Percentiles rank a stretch among this genome's conserved stretches.
phyloP scores from a whole-genome alignment of 2,113 vertebrate genomes.

The Raja brachyura region DNA sequence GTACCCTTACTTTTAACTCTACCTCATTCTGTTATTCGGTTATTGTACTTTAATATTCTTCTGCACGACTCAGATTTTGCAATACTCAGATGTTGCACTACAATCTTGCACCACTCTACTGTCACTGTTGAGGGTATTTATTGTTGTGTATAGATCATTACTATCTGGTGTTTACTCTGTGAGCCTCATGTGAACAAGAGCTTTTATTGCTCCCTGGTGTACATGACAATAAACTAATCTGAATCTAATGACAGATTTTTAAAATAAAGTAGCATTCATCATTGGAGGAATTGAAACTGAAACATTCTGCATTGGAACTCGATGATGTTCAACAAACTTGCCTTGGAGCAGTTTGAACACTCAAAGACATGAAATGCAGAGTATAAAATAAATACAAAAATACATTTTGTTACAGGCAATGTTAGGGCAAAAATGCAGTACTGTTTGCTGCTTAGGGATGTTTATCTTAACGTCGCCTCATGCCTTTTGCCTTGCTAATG shows the following conservation, averaged over 20 bases:
- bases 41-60: no score
- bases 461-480: not conserved
- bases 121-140: no score
- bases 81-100: no score
- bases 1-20: no score
- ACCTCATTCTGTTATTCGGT: no score
- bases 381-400: not conserved
- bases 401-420: conserved; percentile 1
- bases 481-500: not conserved
- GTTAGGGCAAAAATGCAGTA: not conserved
- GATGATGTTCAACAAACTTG: not conserved
- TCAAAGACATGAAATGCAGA: not conserved
- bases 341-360: not conserved
- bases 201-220: no score
- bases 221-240: no score
- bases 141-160: no score
- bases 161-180: no score
- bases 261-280: not conserved
- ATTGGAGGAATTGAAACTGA: not conserved
- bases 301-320: not conserved
- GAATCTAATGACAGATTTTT: not conserved
- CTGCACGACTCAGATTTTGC: no score
- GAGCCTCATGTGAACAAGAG: no score
- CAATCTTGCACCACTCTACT: no score
- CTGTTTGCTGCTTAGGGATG: not conserved